These are phyloP conservation scores for Erynnis tages DNA, from an alignment of 2,888 invertebrate species.

Conservation along the genomic window DNA sequence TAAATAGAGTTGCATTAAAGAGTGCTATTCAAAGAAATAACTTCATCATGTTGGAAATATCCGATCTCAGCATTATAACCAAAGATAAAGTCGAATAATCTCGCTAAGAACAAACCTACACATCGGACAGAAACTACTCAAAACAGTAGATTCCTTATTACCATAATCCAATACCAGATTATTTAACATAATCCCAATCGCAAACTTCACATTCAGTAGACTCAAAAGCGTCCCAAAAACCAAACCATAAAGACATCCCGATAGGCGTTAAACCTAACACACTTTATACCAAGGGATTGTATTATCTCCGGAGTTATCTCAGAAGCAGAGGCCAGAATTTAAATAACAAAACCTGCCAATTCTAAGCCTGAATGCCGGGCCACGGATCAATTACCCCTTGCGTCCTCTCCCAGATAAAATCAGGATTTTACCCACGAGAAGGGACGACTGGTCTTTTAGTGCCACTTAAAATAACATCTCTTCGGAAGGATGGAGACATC, in stretches of 20 bases:
- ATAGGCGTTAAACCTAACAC: constrained; percentile 4
- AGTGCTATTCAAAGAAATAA: too few relatives aligned
- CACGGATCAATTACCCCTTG: constrained; percentile 32
- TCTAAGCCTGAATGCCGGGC: constrained; percentile 31
- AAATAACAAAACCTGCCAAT: constrained; percentile 37
- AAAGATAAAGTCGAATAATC: too few relatives aligned
- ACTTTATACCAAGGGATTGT: constrained; percentile 14
- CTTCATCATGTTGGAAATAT: too few relatives aligned
- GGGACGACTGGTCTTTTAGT: constrained; percentile 23
- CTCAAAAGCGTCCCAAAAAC: constrained; percentile 2
- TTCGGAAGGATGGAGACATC: constrained; percentile 17
- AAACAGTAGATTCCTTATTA: not conserved
- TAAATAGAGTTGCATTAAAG: too few relatives aligned
- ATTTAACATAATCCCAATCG: constrained; percentile 6
- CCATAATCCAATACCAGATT: too few relatives aligned
- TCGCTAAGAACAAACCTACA: too few relatives aligned
- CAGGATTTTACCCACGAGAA: constrained; percentile 25
- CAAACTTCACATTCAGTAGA: not conserved
- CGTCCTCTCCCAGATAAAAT: constrained; percentile 25
- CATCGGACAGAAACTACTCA: not conserved
- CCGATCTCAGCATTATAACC: too few relatives aligned
- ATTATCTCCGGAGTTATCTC: constrained; percentile 22
- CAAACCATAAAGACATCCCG: constrained; percentile 7
- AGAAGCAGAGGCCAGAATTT: constrained; percentile 29
- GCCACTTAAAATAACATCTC: constrained; percentile 28